Base-by-base conservation (phyloP, 1,140 invertebrate genomes). In the Achatina immaculata region DNA sequence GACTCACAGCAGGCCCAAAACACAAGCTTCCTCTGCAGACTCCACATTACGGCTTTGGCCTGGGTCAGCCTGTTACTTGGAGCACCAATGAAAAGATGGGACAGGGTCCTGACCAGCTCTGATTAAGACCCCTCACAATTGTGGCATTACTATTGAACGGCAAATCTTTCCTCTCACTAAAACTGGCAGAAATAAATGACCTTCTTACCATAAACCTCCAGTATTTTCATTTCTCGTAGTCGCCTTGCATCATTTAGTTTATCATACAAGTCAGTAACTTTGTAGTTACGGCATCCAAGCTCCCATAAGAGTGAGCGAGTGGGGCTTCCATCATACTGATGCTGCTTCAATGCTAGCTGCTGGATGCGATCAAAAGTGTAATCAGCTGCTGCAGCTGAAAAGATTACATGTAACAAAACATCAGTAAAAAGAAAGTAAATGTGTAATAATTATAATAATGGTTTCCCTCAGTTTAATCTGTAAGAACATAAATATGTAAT, bases 181-280 rank as follows among this genome's bases (percentile, higher is more conserved):
- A n/a, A n/a, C n/a, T n/a, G n/a, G n/a, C n/a, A n/a, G n/a, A 4
- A 62, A 31, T 62, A 62, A 62, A 2, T 9, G 28, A 62, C 4
- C 31, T 38, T 76, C 86, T 82, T 81, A 87, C 86, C 78, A 77
- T 85, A 84, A 51, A 82, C 71, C 74, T 87, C 83, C 36, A 87
- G 45, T 19, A 85, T 76, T 31, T 82, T 78, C 86, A 86, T 87
- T 69, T 84, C 82, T 58, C 83, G 55, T 21, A 73, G 71, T 31
- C 81, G 73, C 40, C 80, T 72, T 4, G 83, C 79, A 24, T 36
- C 71, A 6, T 62, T 83, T 9, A 87, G 79, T 82, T 82, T 82
- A 19, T 82, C 81, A 83, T 86, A 86, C 24, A 87, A 80, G 38
- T 86, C 75, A 42, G 78, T 77, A 0, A 85, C 74, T 19, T 82